These are phyloP conservation scores for Corvus moneduloides DNA, from an alignment of 2,113 vertebrate species.

Conservation along the genomic window DNA sequence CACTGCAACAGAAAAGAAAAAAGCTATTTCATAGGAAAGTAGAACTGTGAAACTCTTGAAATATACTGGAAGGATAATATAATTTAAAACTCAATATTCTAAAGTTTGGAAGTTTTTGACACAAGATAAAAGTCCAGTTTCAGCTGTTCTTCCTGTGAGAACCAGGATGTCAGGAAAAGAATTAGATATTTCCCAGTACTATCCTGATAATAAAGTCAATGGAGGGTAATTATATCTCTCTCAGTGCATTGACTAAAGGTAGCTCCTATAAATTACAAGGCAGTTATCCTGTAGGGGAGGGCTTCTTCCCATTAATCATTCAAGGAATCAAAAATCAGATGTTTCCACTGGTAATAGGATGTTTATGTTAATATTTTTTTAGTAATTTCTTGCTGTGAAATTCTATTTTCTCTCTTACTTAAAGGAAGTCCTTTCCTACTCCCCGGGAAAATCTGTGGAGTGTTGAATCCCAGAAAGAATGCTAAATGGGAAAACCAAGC, in stretches of 20 bases:
- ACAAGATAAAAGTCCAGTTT: background rate
- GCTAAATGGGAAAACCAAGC: conserved; percentile 86
- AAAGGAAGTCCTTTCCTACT: conserved; percentile 84
- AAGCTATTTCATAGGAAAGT: background rate
- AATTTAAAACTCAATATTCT: background rate
- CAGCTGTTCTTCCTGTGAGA: background rate
- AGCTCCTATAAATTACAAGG: background rate
- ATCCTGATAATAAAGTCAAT: background rate
- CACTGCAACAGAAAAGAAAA: background rate
- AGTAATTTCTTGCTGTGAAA: background rate
- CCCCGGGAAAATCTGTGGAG: conserved; percentile 83
- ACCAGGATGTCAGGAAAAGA: background rate
- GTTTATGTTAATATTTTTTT: background rate
- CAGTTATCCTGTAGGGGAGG: background rate
- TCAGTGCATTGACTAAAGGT: background rate
- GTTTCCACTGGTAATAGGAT: background rate
- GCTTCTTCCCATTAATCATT: background rate
- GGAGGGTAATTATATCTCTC: background rate
- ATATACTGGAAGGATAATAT: background rate
- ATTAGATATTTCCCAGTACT: background rate
- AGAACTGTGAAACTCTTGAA: background rate
- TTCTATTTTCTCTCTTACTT: background rate
- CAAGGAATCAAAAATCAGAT: background rate
- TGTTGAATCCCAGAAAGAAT: conserved; percentile 80
- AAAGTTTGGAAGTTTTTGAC: background rate